Conservation (phyloP, 2,888 invertebrate species). For the Cryptocephalus moraei region DNA sequence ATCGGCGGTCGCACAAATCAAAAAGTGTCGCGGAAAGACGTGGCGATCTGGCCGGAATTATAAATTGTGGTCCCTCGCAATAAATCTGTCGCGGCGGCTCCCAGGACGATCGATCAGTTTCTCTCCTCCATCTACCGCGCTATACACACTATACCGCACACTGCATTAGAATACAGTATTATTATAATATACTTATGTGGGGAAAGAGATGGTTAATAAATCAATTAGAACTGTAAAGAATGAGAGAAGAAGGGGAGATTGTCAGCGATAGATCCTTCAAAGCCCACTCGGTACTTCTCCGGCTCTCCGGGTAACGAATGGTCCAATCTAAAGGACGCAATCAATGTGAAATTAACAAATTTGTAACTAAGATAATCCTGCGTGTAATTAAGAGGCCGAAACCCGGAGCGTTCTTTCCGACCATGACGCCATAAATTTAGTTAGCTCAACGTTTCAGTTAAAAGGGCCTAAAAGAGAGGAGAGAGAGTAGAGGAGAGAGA, state of each 20-base stretch:
- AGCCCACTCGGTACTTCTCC: slow-evolving; percentile 9
- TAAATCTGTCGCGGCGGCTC: slow-evolving; percentile 14
- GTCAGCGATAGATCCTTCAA: background rate
- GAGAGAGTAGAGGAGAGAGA: background rate
- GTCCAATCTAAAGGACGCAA: slow-evolving; percentile 11
- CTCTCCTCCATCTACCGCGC: slow-evolving; percentile 6
- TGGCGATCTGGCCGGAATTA: slow-evolving; percentile 11
- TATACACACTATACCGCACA: too few species aligned
- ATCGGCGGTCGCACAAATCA: too few species aligned
- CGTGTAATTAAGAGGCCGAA: slow-evolving; percentile 38
- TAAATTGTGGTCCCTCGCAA: slow-evolving; percentile 12
- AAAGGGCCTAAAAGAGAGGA: background rate
- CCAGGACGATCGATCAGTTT: slow-evolving; percentile 13
- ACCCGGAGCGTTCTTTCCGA: slow-evolving; percentile 31
- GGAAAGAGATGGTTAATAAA: too few species aligned
- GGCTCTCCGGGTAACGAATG: slow-evolving; percentile 2
- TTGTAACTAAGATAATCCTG: slow-evolving; percentile 35
- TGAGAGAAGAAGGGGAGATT: too few species aligned
- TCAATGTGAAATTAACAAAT: slow-evolving; percentile 29
- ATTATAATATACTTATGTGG: too few species aligned
- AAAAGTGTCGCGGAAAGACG: slow-evolving; percentile 6
- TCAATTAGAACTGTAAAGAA: too few species aligned
- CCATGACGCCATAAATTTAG: slow-evolving; percentile 34
- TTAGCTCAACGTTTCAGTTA: background rate
- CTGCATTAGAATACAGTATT: too few species aligned